Evolutionary conservation across 1,140 invertebrate species (phyloP), one percentile per base, ranked within the genome.

Genomic region (Drosophila watanabei): DNA sequence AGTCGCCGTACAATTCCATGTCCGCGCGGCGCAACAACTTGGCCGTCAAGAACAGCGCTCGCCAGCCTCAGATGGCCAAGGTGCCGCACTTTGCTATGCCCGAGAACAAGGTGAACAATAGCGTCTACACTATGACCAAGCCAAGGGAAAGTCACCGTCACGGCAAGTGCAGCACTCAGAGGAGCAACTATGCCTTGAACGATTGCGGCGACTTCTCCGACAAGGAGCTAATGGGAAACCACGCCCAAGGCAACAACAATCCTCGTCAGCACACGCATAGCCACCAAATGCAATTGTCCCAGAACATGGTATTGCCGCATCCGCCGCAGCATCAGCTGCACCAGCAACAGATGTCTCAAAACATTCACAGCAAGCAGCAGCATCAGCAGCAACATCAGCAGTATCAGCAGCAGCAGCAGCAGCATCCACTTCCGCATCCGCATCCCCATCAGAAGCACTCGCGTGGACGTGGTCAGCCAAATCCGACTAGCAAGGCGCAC

Each of bases 321-420:
- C 82, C 82, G 0, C 43, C 56, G 37, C 83, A 87, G 35, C 83
- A 87, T 56, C 84, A 87, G 62, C 41, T 87, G 14, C 85, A 87
- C 48, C 84, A 87, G 58, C 84, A 87, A 37, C 84, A 89, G 54
- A 57, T 81, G 41, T 32, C 41, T 10, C 66, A 63, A 18, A 68
- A 43, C 39, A 61, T 28, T 11, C 51, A 52, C 32, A n/a, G 30
- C n/a, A 65, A 68, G 20, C 46, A 56, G n/a, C 64, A 71, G 9
- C 64, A 58, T 5, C 39, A 60, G 9, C 59, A 69, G 4, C 51
- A 68, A 13, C 86, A 71, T 10, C 39, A 70, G 0, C 61, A 39
- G 1, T 58, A 61, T 6, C 54, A 14, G 0, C 32, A 28, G 0
- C 37, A 35, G n/a, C 59, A 77, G 24, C 46, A 33, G 0, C 70